Base-by-base conservation (phyloP, 2,797 vertebrate species). In the Prunella strophiata region DNA sequence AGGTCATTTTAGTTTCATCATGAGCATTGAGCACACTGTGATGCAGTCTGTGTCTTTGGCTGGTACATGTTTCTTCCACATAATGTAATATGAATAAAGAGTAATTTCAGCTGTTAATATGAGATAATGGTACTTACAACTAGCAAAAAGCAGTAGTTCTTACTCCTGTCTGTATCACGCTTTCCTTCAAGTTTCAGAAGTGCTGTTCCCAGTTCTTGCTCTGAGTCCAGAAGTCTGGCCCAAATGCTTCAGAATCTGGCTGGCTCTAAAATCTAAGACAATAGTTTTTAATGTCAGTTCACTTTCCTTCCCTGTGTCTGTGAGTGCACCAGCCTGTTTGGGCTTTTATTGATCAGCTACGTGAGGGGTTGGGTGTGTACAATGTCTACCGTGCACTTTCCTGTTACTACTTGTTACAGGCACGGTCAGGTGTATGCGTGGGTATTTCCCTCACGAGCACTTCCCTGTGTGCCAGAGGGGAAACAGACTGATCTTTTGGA, bases 31-130 rank as follows among this genome's bases (percentile, higher is more conserved):
- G 73, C 8, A 3, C 61, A 34, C 89, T 62, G 42, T 70, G 59
- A 85, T 4, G 20, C 86, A 48, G 40, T 68, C 62, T 71, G 58
- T 85, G 54, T 88, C 90, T 48, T 62, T 86, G 82, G 67, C 73
- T 91, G 84, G 45, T 67, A 13, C 75, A 11, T 79, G n/a, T 95
- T 87, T 96, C 90, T 85, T 96, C 80, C 73, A 93, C 59, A 86
- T 93, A 80, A 89, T 82, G 62, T 96, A 83, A 65, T 85, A 94
- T 58, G 73, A 97, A 89, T 85, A 96, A 97, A 97, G 79, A 78
- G 26, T 84, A 11, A 38, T 40, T 84, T 82, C 63, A 59, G 48
- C 91, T 88, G 73, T 88, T 91, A 75, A 38, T 89, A 67, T 50
- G 55, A 89, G 50, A 55, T 61, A 75, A 57, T 65, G 55, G 71